phyloP scores from a whole-genome alignment of 1,140 invertebrate genomes.

The Psix sp. region DNA sequence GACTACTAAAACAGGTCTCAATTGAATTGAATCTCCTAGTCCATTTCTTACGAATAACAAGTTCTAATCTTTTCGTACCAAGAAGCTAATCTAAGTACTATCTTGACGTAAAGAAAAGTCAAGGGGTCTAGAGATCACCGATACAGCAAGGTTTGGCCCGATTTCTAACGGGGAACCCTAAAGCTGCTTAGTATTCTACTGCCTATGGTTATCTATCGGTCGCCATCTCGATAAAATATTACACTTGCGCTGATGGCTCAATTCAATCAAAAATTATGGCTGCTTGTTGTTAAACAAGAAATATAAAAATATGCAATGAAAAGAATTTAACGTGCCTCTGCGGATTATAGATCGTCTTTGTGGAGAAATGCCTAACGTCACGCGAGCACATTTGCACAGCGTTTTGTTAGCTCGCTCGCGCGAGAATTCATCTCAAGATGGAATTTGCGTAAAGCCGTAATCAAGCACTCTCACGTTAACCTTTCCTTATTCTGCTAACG shows the following conservation, averaged over 20 bases:
- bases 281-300: constrained; percentile 27
- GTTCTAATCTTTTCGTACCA: constrained; percentile 17
- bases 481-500: constrained; percentile 26
- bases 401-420: constrained; percentile 1
- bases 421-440: constrained; percentile 16
- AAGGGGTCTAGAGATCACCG: constrained; percentile 43
- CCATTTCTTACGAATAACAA: constrained; percentile 1
- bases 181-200: constrained; percentile 70
- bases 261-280: constrained; percentile 67
- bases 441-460: constrained; percentile 47
- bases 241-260: constrained; percentile 71
- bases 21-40: neutral
- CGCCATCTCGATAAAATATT: constrained; percentile 72
- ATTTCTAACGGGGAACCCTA: constrained; percentile 59
- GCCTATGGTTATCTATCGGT: constrained; percentile 68
- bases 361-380: constrained; percentile 56
- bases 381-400: constrained; percentile 42
- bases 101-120: constrained; percentile 60
- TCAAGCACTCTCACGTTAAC: constrained; percentile 25
- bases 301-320: constrained; percentile 41
- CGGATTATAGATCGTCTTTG: constrained; percentile 43
- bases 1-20: neutral
- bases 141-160: constrained; percentile 35
- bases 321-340: constrained; percentile 39
- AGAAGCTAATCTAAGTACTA: constrained; percentile 16